Conservation (phyloP, 2,113 vertebrate genomes). For the Rhinolophus ferrumequinum region DNA sequence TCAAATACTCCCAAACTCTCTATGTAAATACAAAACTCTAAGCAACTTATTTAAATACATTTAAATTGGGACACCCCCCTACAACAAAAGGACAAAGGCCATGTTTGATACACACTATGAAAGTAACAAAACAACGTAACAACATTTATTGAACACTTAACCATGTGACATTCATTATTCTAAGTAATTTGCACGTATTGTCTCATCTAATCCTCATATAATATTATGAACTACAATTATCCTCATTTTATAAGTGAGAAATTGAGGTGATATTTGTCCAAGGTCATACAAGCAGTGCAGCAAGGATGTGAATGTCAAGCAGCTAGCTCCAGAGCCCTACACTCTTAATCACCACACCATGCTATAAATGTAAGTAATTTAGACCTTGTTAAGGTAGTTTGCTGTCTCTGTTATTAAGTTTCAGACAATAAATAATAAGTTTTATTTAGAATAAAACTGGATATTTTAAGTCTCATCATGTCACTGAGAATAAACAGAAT, state of each 20-base stretch:
- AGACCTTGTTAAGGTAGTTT: neutral
- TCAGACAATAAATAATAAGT: neutral
- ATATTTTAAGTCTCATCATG: neutral
- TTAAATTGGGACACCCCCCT: neutral
- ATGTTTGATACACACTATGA: neutral
- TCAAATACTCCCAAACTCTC: neutral
- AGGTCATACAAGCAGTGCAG: neutral
- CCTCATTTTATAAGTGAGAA: constrained; percentile 26
- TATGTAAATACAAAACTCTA: constrained; percentile 8
- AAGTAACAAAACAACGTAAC: constrained; percentile 1
- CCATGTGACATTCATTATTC: neutral
- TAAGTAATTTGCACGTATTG: constrained; percentile 2
- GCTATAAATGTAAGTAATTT: neutral
- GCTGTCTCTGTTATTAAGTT: neutral
- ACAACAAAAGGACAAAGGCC: neutral
- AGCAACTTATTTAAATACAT: neutral
- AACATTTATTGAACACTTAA: neutral
- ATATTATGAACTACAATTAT: neutral
- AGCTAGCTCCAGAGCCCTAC: neutral
- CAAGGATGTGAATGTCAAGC: neutral
- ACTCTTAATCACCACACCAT: neutral
- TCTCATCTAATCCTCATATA: constrained; percentile 2
- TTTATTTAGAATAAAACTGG: constrained; percentile 35
- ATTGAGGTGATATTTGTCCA: neutral
- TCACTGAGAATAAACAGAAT: neutral